Conservation (phyloP, 2,797 vertebrate genomes). For the Sternotherus odoratus region DNA sequence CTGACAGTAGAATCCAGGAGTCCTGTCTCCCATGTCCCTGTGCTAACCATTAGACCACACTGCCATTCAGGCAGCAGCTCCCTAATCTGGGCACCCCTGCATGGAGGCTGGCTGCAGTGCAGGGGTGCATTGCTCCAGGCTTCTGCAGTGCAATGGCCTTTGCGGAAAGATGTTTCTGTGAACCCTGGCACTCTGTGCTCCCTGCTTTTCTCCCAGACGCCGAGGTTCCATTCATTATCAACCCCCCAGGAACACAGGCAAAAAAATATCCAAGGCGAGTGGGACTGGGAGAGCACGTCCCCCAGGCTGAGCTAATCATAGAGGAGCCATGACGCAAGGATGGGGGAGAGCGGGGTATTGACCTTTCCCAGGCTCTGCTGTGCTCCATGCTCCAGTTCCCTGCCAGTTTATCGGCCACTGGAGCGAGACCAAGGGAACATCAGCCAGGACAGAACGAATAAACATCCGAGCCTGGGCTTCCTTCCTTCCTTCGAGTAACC, state of each 20-base stretch:
- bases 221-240: neutral
- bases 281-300: neutral
- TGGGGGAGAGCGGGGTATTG: slow-evolving; percentile 30
- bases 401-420: slow-evolving; percentile 63
- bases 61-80: neutral
- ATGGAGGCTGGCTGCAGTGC: neutral
- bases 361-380: slow-evolving; percentile 73
- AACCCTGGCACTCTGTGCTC: neutral
- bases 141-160: neutral
- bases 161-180: neutral
- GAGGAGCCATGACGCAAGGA: neutral
- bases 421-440: slow-evolving; percentile 65
- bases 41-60: neutral
- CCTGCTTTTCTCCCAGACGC: neutral
- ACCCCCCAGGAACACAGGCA: neutral
- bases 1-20: neutral
- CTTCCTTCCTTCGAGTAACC: slow-evolving; percentile 55
- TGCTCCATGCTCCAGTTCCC: slow-evolving; percentile 32
- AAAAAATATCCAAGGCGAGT: neutral
- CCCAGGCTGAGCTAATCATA: neutral
- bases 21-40: too few relatives aligned
- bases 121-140: neutral
- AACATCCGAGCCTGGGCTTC: slow-evolving; percentile 63
- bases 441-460: slow-evolving; percentile 65
- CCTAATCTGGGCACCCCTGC: neutral